Base-by-base conservation (phyloP, 2,888 invertebrate species). In the Dynastes tityus region DNA sequence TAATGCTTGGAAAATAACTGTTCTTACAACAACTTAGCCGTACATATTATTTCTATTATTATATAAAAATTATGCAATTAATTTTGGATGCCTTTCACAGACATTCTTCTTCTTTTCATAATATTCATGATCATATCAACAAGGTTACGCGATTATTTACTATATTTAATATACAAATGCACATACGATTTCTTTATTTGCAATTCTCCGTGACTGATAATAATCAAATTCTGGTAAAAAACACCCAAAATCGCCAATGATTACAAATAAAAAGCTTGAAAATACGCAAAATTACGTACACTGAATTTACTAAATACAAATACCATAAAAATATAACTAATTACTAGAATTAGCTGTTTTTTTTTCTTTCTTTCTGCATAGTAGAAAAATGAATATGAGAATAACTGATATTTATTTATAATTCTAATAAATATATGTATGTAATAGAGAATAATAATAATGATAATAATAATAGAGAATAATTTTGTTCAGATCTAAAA, bases 1-100 rank as follows among this genome's bases (percentile, higher is more conserved):
- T 81, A 84, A 84, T 85, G 85, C 89, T 89, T 89, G 89, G 89
- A 89, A 89, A 89, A 89, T 89, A 88, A 89, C 89, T 89, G 89
- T 89, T 89, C 89, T 89, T 86, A 86, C 85, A 86, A 84, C 84
- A 82, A 83, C 81, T 82, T 80, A 81, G 78, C 65, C 75, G 61
- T 78, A 78, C 76, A 76, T 63, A 61, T 63, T 63, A 74, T 74
- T 29, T 68, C 37, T 71, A 58, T 55, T 45, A 45, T 58, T 58
- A 78, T 81, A 75, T 32, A 81, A 81, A 80, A 76, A 67, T 67
- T 76, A 76, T 68, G 61, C 76, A 76, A 55, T 45, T 68, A 76
- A 76, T 58, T 68, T 76, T 76, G 68, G 68, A 76, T 76, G 76
- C 68, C 67, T 68, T 68, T 76, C 45, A 74, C 73, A 76, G 67